Evolutionary conservation across 92 coral and sea anemone species (phyloP), one percentile per base, ranked within the genome.

Genomic region (Chrysogorgia sp.): DNA sequence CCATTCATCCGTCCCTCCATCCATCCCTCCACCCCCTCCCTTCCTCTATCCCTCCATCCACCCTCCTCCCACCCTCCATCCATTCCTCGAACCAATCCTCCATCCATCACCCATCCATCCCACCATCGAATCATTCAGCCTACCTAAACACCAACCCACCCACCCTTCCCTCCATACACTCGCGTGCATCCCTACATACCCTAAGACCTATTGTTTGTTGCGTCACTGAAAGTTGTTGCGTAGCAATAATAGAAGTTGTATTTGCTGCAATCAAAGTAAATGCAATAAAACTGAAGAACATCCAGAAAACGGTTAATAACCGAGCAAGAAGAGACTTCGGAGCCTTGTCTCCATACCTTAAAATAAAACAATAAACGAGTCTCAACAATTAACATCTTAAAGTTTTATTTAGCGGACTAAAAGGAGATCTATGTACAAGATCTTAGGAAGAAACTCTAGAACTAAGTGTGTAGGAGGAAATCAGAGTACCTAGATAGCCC

Each of bases 331-430:
- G 2, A 34, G 25, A 32, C 71, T 25, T 64, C 3, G 71, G 71
- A 2, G 71, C 71, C 34, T 64, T 64, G 43, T 64, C 71, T 2
- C 71, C 71, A 22, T 64, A 64, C 31, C 71, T 64, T 45, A 64
- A 64, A 64, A 17, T 15, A 17, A 23, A 17, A 17, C 3, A 52
- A n/a, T n/a, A n/a, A n/a, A n/a, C n/a, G n/a, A n/a, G n/a, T n/a
- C n/a, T n/a, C n/a, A n/a, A n/a, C n/a, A n/a, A n/a, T n/a, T n/a
- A n/a, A n/a, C n/a, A n/a, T n/a, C n/a, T n/a, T n/a, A n/a, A n/a
- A n/a, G n/a, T n/a, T n/a, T n/a, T n/a, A n/a, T n/a, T n/a, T n/a
- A n/a, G n/a, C n/a, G n/a, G n/a, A n/a, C n/a, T n/a, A n/a, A n/a
- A n/a, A n/a, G n/a, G n/a, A n/a, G n/a, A n/a, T n/a, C n/a, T n/a